Evolutionary conservation across 2,888 invertebrate genomes (phyloP).

Genomic region (Megaustenia siamemsis): DNA sequence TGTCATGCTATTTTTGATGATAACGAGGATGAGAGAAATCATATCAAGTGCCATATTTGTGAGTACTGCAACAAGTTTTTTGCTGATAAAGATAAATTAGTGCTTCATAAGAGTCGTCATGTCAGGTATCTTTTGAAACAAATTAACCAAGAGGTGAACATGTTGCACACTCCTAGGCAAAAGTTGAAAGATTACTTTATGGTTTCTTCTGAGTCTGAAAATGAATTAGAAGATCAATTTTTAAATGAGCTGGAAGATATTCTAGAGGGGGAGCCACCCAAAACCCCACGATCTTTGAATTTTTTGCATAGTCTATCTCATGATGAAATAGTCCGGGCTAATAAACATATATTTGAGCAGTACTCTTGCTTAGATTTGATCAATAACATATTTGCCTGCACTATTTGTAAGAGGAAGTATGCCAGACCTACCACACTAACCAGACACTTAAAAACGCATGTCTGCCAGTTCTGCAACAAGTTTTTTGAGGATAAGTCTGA

Average conservation of each 20-base stretch:
- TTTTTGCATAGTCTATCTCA: constrained; percentile 49
- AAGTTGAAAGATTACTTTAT: constrained; percentile 24
- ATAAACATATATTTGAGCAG: constrained; percentile 51
- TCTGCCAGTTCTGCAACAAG: constrained; percentile 49
- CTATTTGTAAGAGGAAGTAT: constrained; percentile 54
- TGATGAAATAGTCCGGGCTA: constrained; percentile 53
- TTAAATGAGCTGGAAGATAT: constrained; percentile 51
- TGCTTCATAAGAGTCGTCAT: constrained; percentile 37
- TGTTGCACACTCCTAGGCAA: constrained; percentile 20
- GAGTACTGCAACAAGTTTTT: constrained; percentile 50
- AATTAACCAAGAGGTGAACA: constrained; percentile 37
- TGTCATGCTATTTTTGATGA: constrained; percentile 37
- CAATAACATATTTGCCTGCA: constrained; percentile 53
- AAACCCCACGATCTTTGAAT: constrained; percentile 26
- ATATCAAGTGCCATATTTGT: constrained; percentile 48
- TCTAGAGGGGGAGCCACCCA: constrained; percentile 45
- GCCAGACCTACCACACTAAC: constrained; percentile 53
- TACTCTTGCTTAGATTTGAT: constrained; percentile 49
- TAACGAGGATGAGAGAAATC: constrained; percentile 35
- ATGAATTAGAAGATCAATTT: constrained; percentile 47
- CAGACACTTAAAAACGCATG: constrained; percentile 53
- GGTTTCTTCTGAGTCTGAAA: constrained; percentile 36
- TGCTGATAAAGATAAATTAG: constrained; percentile 35
- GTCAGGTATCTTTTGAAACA: constrained; percentile 30
- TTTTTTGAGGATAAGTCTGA: constrained; percentile 53